Evolutionary conservation across 2,888 invertebrate species (phyloP).

Genomic region (Pterostichus niger): DNA sequence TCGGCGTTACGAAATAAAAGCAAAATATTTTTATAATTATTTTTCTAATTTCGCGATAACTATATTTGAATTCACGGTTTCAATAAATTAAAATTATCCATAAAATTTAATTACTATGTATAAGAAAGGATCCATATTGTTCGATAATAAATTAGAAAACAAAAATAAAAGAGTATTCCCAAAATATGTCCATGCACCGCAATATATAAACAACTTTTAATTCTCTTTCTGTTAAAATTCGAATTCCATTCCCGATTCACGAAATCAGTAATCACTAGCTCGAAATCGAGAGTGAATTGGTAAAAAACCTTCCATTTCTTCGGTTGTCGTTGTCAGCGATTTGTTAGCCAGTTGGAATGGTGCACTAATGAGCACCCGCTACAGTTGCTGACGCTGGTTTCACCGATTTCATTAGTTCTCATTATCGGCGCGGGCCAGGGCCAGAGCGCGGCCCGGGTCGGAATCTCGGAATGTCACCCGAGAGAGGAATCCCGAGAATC

Average conservation of each 20-base stretch:
- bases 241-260: background rate
- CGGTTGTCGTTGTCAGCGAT: constrained; percentile 43
- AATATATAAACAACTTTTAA: too few relatives aligned
- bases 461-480: constrained; percentile 62
- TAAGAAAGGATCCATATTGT: too few relatives aligned
- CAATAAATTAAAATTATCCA: too few relatives aligned
- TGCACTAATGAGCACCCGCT: constrained; percentile 61
- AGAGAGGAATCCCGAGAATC: constrained; percentile 56
- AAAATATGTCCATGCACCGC: too few relatives aligned
- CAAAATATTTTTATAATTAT: too few relatives aligned
- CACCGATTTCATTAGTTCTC: constrained; percentile 65
- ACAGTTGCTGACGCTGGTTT: constrained; percentile 49
- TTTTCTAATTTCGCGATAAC: too few relatives aligned
- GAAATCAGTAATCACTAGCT: constrained; percentile 54
- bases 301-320: constrained; percentile 40
- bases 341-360: constrained; percentile 48
- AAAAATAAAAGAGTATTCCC: too few relatives aligned
- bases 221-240: background rate
- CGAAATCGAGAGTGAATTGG: constrained; percentile 60
- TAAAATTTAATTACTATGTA: too few relatives aligned
- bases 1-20: too few relatives aligned
- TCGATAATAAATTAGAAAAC: too few relatives aligned
- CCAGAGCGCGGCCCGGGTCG: constrained; percentile 6
- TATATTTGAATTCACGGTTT: too few relatives aligned
- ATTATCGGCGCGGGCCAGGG: constrained; percentile 44